Percentiles rank a stretch among this genome's conserved stretches.
phyloP scores from a whole-genome alignment of 2,888 invertebrate genomes.

The Cynaeus angustus region DNA sequence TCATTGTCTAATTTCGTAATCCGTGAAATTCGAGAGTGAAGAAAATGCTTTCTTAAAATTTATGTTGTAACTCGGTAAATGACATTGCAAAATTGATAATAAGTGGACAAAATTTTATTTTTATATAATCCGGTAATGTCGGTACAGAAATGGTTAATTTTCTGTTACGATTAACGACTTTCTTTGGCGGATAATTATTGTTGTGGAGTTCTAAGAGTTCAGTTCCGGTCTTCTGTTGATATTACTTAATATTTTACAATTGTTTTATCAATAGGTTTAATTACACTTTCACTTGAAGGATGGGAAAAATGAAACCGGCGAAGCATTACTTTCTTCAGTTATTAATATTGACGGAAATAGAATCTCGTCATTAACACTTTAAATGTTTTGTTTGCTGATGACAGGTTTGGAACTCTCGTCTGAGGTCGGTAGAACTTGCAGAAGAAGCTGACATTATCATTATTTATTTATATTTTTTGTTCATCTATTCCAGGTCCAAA shows the following conservation, averaged over 20 bases:
- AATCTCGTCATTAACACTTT: neutral
- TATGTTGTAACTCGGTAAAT: constrained; percentile 16
- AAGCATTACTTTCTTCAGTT: constrained; percentile 24
- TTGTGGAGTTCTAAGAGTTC: constrained; percentile 8
- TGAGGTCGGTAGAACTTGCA: too few relatives aligned
- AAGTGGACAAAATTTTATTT: constrained; percentile 3
- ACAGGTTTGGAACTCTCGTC: too few relatives aligned
- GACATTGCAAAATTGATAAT: constrained; percentile 5
- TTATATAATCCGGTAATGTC: constrained; percentile 8
- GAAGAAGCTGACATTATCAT: too few relatives aligned
- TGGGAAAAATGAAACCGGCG: constrained; percentile 26
- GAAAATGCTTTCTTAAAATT: constrained; percentile 40
- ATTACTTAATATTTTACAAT: constrained; percentile 40
- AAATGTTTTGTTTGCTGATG: neutral
- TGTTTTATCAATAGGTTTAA: constrained; percentile 14
- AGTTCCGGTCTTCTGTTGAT: constrained; percentile 39
- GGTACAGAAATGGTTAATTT: neutral
- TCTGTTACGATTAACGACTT: constrained; percentile 8
- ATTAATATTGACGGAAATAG: neutral
- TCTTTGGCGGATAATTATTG: neutral
- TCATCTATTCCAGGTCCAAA: too few relatives aligned
- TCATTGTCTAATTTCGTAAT: too few relatives aligned
- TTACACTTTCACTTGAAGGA: constrained; percentile 37
- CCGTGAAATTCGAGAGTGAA: too few relatives aligned
- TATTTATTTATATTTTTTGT: too few relatives aligned